Evolutionary conservation across 2,797 vertebrate genomes (phyloP), one percentile per base, ranked within the genome.

Genomic region (Morus bassanus): DNA sequence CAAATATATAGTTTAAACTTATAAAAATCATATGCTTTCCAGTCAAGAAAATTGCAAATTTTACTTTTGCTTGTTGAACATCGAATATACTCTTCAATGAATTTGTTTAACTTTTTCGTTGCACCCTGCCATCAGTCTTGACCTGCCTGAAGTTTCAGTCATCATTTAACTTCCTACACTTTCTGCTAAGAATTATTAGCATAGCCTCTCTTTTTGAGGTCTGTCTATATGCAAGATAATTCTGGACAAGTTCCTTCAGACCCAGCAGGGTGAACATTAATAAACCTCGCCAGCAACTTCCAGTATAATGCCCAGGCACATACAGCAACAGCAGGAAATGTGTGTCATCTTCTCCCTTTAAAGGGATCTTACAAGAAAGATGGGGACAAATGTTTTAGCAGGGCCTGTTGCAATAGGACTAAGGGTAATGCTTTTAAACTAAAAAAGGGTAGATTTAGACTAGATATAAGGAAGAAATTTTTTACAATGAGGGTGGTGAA

Each of bases 11-110:
- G 18, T 23, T 85, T 69, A 63, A 73, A 76, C 1, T 67, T 33
- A 35, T 2, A 53, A 72, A 81, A 22, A 30, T 13, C 23, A 41
- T 18, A 37, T 39, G 13, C 13, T 78, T 89, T 61, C 37, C n/a
- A 65, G 30, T 30, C n/a, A 85, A 61, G 51, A 91, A 85, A 79
- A 78, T 7, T 56, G 7, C 6, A 59, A 33, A 59, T 79, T 48
- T 74, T 84, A n/a, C 25, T 81, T 76, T 48, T 75, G 8, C 18
- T 22, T 3, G 0, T 75, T 57, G 35, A 88, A 51, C 11, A 37
- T 45, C 0, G 0, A 33, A 37, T 12, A 43, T 7, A 51, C 31
- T 41, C 48, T 74, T 75, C 37, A 53, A 2, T 33, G 0, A 24
- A 48, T n/a, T 21, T 73, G 1, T 9, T 82, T 89, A 57, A 23